phyloP scores from a whole-genome alignment of 2,797 vertebrate genomes.

The Sciaenops ocellatus region DNA sequence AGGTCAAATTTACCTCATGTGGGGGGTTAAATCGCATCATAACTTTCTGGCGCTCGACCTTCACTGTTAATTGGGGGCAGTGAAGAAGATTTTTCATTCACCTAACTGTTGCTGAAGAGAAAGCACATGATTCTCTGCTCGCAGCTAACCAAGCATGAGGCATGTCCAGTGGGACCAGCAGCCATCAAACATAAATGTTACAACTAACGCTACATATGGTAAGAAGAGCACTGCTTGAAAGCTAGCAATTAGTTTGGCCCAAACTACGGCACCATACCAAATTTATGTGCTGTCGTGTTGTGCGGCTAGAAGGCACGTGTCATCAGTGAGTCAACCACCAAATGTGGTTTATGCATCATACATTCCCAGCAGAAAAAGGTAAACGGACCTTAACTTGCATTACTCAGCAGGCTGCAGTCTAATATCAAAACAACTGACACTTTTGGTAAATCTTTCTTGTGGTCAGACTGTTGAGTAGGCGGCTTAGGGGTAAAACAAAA shows the following conservation, averaged over 20 bases:
- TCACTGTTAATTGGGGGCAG: slow-evolving; percentile 81
- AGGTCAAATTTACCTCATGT: slow-evolving; percentile 84
- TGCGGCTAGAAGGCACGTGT: slow-evolving; percentile 70
- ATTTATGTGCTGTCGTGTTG: slow-evolving; percentile 54
- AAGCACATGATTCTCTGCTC: slow-evolving; percentile 75
- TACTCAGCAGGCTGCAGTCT: slow-evolving; percentile 68
- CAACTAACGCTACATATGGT: slow-evolving; percentile 43
- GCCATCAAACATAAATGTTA: slow-evolving; percentile 39
- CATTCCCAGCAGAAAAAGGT: slow-evolving; percentile 74
- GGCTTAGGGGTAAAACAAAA: slow-evolving; percentile 32
- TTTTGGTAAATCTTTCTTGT: slow-evolving; percentile 39
- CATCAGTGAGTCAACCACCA: slow-evolving; percentile 74
- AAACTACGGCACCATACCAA: slow-evolving; percentile 49
- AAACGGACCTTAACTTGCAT: slow-evolving; percentile 73
- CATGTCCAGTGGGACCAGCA: slow-evolving; percentile 50
- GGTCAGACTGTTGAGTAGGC: slow-evolving; percentile 35
- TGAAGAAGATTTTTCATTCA: slow-evolving; percentile 76
- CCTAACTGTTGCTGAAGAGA: slow-evolving; percentile 69
- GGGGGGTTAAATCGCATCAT: slow-evolving; percentile 82
- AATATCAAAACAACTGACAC: slow-evolving; percentile 70
- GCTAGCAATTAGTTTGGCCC: slow-evolving; percentile 53
- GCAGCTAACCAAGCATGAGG: slow-evolving; percentile 73
- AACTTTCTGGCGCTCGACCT: slow-evolving; percentile 78
- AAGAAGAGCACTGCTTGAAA: slow-evolving; percentile 45
- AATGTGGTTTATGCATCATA: slow-evolving; percentile 72